Evolutionary conservation across 37 sponge, comb jelly and placozoan species (phyloP), one percentile per base, ranked within the genome.

Genomic region (Aplysina aerophoba): DNA sequence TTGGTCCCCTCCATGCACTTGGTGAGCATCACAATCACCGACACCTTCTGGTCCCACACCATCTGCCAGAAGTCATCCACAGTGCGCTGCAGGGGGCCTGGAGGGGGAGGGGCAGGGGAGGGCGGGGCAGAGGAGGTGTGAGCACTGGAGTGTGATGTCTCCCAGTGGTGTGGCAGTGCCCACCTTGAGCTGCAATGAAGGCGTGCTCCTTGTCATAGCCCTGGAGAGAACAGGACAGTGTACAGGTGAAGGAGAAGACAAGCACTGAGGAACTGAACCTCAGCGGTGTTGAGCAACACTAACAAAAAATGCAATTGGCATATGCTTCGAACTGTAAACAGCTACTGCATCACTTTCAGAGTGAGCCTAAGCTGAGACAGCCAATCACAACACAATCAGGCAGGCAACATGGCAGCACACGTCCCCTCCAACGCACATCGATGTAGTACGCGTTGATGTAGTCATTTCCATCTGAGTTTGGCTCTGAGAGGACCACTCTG

Each of bases 51-150:
- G 54, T 75, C 78, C 78, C 78, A 75, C 21, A 75, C 54, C 54
- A 75, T 24, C 54, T 75, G 78, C 78, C 78, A 75, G 78, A 75
- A 75, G 54, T 75, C 78, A 24, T 40, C 78, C 44, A 40, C 78
- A 36, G 78, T 50, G 16, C 78, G 37, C 78, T 75, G 78, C n/a
- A 75, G 53, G 21, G 78, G 78, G n/a, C 78, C 78, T 75, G 78
- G 24, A 24, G 40, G 5, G 64, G 64, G 28, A 44, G 50, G 50
- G 50, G 50, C 50, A 44, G 50, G n/a, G n/a, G n/a, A n/a, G n/a
- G n/a, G n/a, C n/a, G n/a, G n/a, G 50, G 50, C 6, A 44, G 50
- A 8, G 50, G 50, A 8, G 50, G 50, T 44, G 50, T 44, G 50
- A 8, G 3, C 50, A 44, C 50, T 44, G 6, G 8, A 44, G 8